Conservation (phyloP, 2,888 invertebrate species). For the Teinopalpus imperialis region DNA sequence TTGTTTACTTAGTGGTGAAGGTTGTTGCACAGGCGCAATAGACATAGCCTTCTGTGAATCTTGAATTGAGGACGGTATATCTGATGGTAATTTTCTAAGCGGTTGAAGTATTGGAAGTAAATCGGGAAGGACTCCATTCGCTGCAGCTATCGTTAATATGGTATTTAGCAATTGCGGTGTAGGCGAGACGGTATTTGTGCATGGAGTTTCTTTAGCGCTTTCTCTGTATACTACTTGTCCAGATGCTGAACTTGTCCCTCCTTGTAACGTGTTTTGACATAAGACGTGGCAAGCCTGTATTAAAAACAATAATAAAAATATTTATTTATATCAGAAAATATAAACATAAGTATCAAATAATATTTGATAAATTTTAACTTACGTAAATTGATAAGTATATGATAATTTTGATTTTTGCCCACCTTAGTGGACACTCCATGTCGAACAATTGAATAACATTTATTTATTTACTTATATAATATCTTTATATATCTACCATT, state of each 20-base stretch:
- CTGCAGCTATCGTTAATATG: slow-evolving; percentile 33
- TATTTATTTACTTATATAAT: slow-evolving; percentile 50
- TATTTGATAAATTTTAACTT: slow-evolving; percentile 37
- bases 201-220: slow-evolving; percentile 15
- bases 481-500: slow-evolving; percentile 23
- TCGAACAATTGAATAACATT: slow-evolving; percentile 43
- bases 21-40: slow-evolving; percentile 18
- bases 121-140: slow-evolving; percentile 38
- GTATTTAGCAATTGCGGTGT: slow-evolving; percentile 36
- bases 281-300: slow-evolving; percentile 30
- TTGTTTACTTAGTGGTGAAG: slow-evolving; percentile 11
- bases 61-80: slow-evolving; percentile 11
- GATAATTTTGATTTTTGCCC: slow-evolving; percentile 41
- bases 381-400: slow-evolving; percentile 43
- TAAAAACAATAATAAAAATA: slow-evolving; percentile 10
- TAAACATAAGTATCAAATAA: too few species aligned
- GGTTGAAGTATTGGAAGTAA: slow-evolving; percentile 26
- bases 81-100: slow-evolving; percentile 23
- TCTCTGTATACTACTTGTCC: slow-evolving; percentile 13
- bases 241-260: slow-evolving; percentile 9
- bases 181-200: slow-evolving; percentile 23
- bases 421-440: slow-evolving; percentile 48
- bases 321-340: too few species aligned
- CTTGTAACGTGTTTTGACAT: slow-evolving; percentile 30
- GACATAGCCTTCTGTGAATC: slow-evolving; percentile 9